Evolutionary conservation across 2,888 invertebrate species (phyloP).

Genomic region (Acanthosoma haemorrhoidale): DNA sequence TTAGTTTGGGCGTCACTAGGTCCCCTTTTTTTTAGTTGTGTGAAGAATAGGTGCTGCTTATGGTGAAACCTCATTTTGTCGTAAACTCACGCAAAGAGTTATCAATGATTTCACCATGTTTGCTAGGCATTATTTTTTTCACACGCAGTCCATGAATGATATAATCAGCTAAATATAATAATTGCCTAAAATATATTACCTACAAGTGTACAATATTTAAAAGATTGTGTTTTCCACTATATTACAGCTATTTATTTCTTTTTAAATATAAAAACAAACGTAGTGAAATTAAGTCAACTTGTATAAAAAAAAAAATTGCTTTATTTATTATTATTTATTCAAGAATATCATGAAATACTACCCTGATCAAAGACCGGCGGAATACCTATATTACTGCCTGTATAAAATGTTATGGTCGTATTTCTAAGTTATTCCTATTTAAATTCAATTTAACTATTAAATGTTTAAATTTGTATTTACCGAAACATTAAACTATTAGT

Average conservation of each 20-base stretch:
- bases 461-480: not conserved
- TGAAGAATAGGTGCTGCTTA: no score
- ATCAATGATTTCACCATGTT: no score
- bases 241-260: not conserved
- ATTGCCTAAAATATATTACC: no score
- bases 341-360: conserved; percentile 5
- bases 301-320: not conserved
- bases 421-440: not conserved
- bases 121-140: no score
- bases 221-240: not conserved
- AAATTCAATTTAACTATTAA: not conserved
- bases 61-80: no score
- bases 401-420: not conserved
- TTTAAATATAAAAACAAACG: not conserved
- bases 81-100: no score
- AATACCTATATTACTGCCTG: not conserved
- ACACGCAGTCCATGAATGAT: no score
- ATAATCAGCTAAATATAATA: no score
- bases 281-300: not conserved
- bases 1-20: no score
- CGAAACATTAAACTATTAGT: not conserved
- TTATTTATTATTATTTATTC: not conserved
- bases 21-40: no score
- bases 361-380: not conserved
- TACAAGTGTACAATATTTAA: no score